Evolutionary conservation across 2,888 invertebrate genomes (phyloP).

Genomic region (Diaperis boleti): DNA sequence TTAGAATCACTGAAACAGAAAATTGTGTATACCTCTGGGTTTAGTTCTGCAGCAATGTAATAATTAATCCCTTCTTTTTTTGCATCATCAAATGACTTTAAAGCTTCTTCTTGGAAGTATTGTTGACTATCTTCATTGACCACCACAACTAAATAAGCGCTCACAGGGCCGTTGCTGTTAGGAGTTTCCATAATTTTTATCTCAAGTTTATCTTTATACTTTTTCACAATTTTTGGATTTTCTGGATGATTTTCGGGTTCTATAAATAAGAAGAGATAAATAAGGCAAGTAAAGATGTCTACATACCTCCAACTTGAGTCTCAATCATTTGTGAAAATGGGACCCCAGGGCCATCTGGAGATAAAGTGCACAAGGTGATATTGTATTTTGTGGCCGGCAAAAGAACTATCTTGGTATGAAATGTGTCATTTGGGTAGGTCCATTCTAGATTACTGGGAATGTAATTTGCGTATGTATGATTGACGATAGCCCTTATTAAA

Average conservation of each 20-base stretch:
- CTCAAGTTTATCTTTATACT: conserved; percentile 73
- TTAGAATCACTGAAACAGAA: too few species aligned
- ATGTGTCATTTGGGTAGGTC: conserved; percentile 72
- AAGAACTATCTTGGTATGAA: conserved; percentile 72
- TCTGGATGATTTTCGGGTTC: conserved; percentile 78
- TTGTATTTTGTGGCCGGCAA: conserved; percentile 83
- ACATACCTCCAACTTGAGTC: conserved; percentile 77
- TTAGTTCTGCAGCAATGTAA: conserved; percentile 86
- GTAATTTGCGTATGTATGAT: conserved; percentile 72
- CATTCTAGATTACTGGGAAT: conserved; percentile 69
- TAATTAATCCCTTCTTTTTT: conserved; percentile 77
- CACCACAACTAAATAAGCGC: conserved; percentile 80
- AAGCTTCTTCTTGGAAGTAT: conserved; percentile 72
- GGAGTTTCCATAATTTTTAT: conserved; percentile 76
- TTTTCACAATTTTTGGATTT: conserved; percentile 74
- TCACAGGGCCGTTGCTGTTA: conserved; percentile 84
- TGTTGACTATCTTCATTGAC: conserved; percentile 75
- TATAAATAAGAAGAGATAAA: conserved; percentile 42
- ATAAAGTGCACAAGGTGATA: conserved; percentile 77
- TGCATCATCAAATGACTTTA: conserved; percentile 77
- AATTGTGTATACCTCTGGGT: conserved; percentile 68
- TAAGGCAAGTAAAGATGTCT: too few species aligned
- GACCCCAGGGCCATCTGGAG: conserved; percentile 72
- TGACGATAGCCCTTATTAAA: conserved; percentile 69
- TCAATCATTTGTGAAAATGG: conserved; percentile 70